These are phyloP conservation scores for Synodontis membranacea DNA, from an alignment of 2,113 vertebrate species.

Conservation along the genomic window DNA sequence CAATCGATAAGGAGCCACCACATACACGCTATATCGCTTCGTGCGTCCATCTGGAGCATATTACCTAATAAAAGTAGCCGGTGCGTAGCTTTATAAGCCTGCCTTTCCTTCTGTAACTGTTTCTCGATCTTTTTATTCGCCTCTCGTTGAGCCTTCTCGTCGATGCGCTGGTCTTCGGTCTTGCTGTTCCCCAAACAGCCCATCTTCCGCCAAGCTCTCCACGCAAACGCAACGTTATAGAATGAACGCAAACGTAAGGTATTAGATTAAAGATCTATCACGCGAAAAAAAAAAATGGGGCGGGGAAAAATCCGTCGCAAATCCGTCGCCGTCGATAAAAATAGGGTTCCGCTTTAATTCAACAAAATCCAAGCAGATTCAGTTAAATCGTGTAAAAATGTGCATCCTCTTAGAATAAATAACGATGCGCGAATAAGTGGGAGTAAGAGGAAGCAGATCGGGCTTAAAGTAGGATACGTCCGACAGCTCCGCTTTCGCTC, in stretches of 20 bases:
- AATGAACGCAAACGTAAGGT: constrained; percentile 25
- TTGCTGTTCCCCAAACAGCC: constrained; percentile 91
- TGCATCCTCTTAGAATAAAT: constrained; percentile 52
- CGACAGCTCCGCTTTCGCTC: constrained; percentile 53
- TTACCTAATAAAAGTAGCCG: constrained; percentile 89
- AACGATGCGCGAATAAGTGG: constrained; percentile 46
- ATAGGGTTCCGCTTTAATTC: constrained; percentile 36
- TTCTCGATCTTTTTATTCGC: constrained; percentile 94
- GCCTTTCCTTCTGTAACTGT: constrained; percentile 87
- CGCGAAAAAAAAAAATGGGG: constrained; percentile 3
- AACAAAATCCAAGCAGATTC: constrained; percentile 33
- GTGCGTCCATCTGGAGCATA: constrained; percentile 42
- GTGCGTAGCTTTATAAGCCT: constrained; percentile 88
- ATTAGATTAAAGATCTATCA: constrained; percentile 31
- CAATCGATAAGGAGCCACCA: constrained; percentile 15
- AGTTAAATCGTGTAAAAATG: constrained; percentile 42
- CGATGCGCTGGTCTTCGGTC: constrained; percentile 86
- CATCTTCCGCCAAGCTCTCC: constrained; percentile 67
- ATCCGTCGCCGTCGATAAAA: constrained; percentile 51
- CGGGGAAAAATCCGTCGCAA: constrained; percentile 43
- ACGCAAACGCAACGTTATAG: constrained; percentile 1
- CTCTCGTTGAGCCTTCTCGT: constrained; percentile 87
- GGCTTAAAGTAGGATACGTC: constrained; percentile 70
- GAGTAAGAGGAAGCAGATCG: constrained; percentile 58
- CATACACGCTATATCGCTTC: background rate